These are phyloP conservation scores for Corvus cornix DNA, from an alignment of 2,113 vertebrate species.

Conservation along the genomic window DNA sequence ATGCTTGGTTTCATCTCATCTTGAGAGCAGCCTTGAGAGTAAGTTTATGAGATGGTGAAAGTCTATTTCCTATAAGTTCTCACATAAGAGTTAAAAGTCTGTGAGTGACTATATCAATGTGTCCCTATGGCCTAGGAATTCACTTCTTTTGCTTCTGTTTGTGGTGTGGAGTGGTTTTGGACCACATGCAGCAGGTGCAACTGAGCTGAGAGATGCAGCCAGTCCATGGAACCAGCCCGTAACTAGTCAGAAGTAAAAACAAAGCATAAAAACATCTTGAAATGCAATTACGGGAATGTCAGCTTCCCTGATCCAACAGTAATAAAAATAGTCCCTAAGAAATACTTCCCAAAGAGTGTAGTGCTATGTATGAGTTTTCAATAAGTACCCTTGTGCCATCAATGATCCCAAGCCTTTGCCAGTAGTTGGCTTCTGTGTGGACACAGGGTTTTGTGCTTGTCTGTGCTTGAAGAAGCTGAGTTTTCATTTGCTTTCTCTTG, in stretches of 20 bases:
- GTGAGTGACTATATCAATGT: background rate
- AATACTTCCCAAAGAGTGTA: background rate
- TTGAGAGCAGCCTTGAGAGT: background rate
- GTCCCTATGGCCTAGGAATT: background rate
- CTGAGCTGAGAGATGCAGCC: background rate
- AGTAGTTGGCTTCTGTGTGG: background rate
- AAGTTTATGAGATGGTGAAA: background rate
- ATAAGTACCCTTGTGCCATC: fast-evolving
- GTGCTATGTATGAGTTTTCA: background rate
- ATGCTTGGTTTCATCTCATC: background rate
- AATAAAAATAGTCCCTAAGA: background rate
- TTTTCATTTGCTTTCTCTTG: background rate
- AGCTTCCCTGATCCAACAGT: background rate
- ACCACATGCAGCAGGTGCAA: background rate
- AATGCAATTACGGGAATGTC: background rate
- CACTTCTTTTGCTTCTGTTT: background rate
- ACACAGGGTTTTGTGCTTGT: background rate
- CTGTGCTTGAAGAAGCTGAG: background rate
- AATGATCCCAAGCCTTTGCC: background rate
- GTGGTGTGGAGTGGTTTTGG: background rate
- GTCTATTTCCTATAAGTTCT: background rate
- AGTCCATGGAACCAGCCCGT: background rate
- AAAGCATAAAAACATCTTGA: background rate
- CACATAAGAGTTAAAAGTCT: background rate
- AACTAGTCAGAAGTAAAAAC: background rate